phyloP scores from a whole-genome alignment of 2,113 vertebrate genomes.

The Phaethornis superciliosus region DNA sequence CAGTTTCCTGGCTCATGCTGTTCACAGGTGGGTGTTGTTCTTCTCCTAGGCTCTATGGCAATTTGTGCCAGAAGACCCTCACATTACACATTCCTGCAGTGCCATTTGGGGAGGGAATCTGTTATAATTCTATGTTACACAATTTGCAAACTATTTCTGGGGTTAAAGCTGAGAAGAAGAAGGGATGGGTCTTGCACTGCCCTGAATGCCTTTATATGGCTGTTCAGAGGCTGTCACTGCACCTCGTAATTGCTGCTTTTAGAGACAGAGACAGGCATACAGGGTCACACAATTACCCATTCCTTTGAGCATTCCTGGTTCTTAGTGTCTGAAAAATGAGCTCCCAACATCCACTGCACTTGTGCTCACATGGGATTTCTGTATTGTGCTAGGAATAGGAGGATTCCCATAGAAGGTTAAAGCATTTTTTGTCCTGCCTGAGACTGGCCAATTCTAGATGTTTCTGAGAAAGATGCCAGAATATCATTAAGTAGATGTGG shows the following conservation, averaged over 20 bases:
- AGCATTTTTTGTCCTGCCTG: background rate
- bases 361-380: conserved; percentile 5
- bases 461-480: background rate
- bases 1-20: background rate
- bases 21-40: background rate
- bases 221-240: background rate
- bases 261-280: background rate
- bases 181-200: background rate
- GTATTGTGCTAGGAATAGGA: conserved; percentile 3
- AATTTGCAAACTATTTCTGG: background rate
- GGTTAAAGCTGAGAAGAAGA: background rate
- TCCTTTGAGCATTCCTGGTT: background rate
- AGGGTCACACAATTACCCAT: conserved; percentile 4
- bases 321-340: conserved; percentile 1
- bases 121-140: background rate
- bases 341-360: background rate
- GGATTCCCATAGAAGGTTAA: conserved; percentile 40
- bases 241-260: background rate
- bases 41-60: background rate
- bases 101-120: conserved; percentile 25
- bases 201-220: conserved; percentile 1
- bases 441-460: background rate
- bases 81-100: background rate
- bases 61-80: background rate
- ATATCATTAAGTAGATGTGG: background rate